phyloP scores from a whole-genome alignment of 2,797 vertebrate species.

The Aphelocoma californica region DNA sequence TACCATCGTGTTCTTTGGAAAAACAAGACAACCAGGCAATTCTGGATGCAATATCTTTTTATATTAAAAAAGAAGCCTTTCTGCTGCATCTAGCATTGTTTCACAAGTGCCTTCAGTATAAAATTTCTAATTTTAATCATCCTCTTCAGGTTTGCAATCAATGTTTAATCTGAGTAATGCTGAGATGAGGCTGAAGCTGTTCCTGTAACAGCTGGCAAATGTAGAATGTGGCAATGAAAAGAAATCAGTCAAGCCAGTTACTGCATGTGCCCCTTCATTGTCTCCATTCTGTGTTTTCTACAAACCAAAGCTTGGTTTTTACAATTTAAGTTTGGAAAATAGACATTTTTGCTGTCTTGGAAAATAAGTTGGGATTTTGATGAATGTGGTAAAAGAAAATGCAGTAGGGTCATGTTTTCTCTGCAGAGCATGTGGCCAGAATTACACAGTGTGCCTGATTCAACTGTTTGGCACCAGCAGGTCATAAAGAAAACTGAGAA shows the following conservation, averaged over 20 bases:
- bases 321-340: background rate
- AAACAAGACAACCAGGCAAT: background rate
- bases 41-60: background rate
- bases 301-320: background rate
- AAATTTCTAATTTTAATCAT: background rate
- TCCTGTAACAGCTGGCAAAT: background rate
- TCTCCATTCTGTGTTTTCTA: background rate
- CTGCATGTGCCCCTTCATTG: background rate
- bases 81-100: background rate
- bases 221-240: background rate
- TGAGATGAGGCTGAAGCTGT: background rate
- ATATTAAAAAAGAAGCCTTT: background rate
- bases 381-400: background rate
- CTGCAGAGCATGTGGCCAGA: background rate
- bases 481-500: background rate
- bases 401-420: background rate
- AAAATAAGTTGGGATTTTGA: background rate
- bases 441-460: background rate
- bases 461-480: background rate
- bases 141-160: background rate
- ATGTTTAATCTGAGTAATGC: background rate
- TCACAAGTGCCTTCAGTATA: background rate
- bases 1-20: background rate
- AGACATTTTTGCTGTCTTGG: background rate
- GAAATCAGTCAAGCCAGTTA: background rate